Evolutionary conservation across 1,140 invertebrate genomes (phyloP), one percentile per base, ranked within the genome.

Genomic region (Diorhabda sublineata): DNA sequence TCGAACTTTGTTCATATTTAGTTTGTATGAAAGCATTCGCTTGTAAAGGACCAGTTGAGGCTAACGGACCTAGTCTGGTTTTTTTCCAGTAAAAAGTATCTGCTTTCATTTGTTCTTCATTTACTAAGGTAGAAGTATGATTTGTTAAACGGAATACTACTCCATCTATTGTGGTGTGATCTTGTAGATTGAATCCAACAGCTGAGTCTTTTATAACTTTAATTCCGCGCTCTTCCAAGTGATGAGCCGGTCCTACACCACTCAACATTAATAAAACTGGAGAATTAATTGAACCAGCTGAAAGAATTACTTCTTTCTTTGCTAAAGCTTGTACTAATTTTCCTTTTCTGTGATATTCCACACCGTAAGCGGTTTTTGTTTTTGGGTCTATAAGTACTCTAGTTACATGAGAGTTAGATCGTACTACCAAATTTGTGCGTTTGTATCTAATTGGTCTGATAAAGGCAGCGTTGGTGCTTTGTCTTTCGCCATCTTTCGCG

Each of bases 181-280:
- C 92, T 75, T 93, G 91, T 1, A 95, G 81, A 80, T 95, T 95
- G 45, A 90, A 81, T 0, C 94, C 93, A 52, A 87, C 90, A 45
- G 81, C 84, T 7, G 89, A 78, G 78, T 90, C 84, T 72, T 87
- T 79, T n/a, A 90, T 80, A 0, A 89, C 83, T 43, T 84, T 79
- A 58, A 89, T 88, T 4, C 72, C 86, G 74, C 83, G 84, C 79
- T 81, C 84, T 82, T 79, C 68, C 11, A 86, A 75, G 69, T 90
- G 85, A 56, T 88, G 79, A 67, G 81, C 83, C 57, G 91, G 90
- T 3, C 91, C 91, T 52, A 93, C 83, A 6, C 92, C 92, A 26
- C 90, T 91, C 9, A 92, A 79, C 88, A 91, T 89, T 2, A 93
- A 78, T 6, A 92, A 75, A 80, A 92, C 88, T 2, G 91, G 90